These are phyloP conservation scores for Hepsetus odoe DNA, from an alignment of 2,113 vertebrate genomes.

Conservation along the genomic window DNA sequence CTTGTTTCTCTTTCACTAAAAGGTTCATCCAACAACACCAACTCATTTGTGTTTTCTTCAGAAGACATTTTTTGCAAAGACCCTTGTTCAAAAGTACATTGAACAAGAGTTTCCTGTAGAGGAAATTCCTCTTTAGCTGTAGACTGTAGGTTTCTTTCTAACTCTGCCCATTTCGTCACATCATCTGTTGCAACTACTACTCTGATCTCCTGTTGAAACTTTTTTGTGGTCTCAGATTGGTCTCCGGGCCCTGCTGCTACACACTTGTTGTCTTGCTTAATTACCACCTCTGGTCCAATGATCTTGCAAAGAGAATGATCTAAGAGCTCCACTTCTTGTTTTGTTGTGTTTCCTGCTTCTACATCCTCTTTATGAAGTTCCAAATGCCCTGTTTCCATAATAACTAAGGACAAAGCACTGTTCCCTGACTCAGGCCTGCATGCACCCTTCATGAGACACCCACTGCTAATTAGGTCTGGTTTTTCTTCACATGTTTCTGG, in stretches of 20 bases:
- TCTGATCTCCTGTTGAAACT: constrained; percentile 9
- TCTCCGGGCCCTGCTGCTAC: constrained; percentile 10
- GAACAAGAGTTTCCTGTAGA: constrained; percentile 9
- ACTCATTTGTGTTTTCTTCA: background rate
- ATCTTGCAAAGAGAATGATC: background rate
- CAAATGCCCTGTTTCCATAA: background rate
- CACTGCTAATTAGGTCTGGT: background rate
- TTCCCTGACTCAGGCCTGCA: background rate
- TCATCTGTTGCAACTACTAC: constrained; percentile 19
- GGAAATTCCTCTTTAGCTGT: background rate
- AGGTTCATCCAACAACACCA: background rate
- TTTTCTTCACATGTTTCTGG: background rate
- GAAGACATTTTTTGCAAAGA: constrained; percentile 2
- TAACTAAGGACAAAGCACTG: constrained; percentile 5
- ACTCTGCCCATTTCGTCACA: constrained; percentile 25
- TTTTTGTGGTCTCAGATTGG: constrained; percentile 4
- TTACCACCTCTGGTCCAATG: background rate
- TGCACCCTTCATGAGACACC: too few species aligned
- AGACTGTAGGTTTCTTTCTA: background rate
- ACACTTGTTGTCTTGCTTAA: background rate
- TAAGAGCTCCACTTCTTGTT: background rate
- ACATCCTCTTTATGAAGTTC: background rate
- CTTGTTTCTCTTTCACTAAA: background rate
- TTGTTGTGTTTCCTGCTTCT: background rate
- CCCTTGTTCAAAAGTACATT: background rate